A percentile compares a stretch with the other conserved stretches of the same genome.
Conservation (phyloP, 2,797 vertebrate genomes). For the Babyrousa celebensis region DNA sequence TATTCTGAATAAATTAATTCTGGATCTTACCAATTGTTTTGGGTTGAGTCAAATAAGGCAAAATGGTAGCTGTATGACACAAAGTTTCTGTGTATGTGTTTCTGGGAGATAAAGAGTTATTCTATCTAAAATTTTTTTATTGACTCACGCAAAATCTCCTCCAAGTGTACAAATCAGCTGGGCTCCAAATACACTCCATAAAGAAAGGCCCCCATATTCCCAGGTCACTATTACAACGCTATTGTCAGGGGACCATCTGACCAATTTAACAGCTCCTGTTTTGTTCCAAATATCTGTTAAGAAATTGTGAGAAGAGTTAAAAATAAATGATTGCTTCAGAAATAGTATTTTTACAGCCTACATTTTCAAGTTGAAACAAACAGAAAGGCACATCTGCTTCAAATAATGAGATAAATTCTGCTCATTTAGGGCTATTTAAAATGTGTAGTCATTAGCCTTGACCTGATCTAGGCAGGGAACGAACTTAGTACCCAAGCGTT, state of each 20-base stretch:
- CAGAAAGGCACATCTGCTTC: not conserved
- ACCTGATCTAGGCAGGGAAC: not conserved
- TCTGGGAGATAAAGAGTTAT: not conserved
- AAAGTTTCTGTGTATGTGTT: not conserved
- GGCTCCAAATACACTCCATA: conserved; percentile 99
- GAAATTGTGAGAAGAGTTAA: conserved; percentile 78
- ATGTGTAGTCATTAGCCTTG: not conserved
- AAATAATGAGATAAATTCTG: conserved; percentile 44
- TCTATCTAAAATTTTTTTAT: conserved; percentile 73
- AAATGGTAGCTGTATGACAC: not conserved
- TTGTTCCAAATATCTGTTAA: conserved; percentile 98
- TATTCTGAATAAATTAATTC: conserved; percentile 63
- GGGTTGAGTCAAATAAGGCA: not conserved
- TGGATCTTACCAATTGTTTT: conserved; percentile 56
- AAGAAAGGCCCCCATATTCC: conserved; percentile 97
- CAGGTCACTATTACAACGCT: conserved; percentile 98
- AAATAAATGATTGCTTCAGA: conserved; percentile 43
- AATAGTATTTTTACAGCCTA: not conserved
- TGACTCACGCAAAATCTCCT: conserved; percentile 98
- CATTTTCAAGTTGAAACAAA: conserved; percentile 49
- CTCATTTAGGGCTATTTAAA: conserved; percentile 10
- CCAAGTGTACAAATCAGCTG: conserved; percentile 99
- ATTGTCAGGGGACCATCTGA: conserved; percentile 98
- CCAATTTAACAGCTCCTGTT: conserved; percentile 97
- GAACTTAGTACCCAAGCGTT: conserved; percentile 13